phyloP scores from a whole-genome alignment of 2,797 vertebrate genomes.

The Rachycentron canadum region DNA sequence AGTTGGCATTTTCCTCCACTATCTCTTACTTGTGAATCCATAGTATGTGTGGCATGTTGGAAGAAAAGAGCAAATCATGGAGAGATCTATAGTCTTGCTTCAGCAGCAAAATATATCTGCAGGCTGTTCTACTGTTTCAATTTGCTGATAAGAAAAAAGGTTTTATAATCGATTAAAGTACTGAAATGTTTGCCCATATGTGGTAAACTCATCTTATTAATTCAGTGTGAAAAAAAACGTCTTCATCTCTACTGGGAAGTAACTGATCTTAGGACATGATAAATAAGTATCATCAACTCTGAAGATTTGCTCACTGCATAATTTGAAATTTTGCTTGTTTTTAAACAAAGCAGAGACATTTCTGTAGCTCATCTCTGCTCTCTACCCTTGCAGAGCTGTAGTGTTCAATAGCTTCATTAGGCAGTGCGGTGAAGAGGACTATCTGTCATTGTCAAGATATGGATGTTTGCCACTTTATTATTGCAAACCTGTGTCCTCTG shows the following conservation, averaged over 20 bases:
- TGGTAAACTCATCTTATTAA: constrained; percentile 26
- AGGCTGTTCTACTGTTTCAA: constrained; percentile 32
- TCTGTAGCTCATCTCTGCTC: constrained; percentile 60
- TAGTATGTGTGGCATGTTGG: constrained; percentile 66
- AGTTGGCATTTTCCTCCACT: constrained; percentile 83
- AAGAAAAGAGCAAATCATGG: constrained; percentile 50
- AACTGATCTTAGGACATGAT: constrained; percentile 33
- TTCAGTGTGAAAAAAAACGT: constrained; percentile 18
- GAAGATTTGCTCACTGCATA: constrained; percentile 32
- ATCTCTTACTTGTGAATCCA: constrained; percentile 80
- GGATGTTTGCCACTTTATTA: constrained; percentile 86
- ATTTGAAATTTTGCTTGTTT: constrained; percentile 61
- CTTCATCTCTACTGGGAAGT: constrained; percentile 9
- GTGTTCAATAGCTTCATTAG: constrained; percentile 83
- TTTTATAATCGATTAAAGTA: constrained; percentile 26
- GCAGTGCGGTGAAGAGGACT: constrained; percentile 75
- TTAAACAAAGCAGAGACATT: constrained; percentile 63
- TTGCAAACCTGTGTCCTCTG: constrained; percentile 80
- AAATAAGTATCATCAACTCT: constrained; percentile 35
- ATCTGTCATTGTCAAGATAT: constrained; percentile 87
- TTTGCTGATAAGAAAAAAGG: constrained; percentile 32
- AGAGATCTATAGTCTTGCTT: constrained; percentile 32
- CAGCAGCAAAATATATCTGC: constrained; percentile 40
- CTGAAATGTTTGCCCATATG: constrained; percentile 26
- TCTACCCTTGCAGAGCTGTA: constrained; percentile 77